A percentile compares a stretch with the other conserved stretches of the same genome.
These are phyloP conservation scores for Stenchaetothrips biformis DNA, from an alignment of 2,888 invertebrate species.

Conservation along the genomic window DNA sequence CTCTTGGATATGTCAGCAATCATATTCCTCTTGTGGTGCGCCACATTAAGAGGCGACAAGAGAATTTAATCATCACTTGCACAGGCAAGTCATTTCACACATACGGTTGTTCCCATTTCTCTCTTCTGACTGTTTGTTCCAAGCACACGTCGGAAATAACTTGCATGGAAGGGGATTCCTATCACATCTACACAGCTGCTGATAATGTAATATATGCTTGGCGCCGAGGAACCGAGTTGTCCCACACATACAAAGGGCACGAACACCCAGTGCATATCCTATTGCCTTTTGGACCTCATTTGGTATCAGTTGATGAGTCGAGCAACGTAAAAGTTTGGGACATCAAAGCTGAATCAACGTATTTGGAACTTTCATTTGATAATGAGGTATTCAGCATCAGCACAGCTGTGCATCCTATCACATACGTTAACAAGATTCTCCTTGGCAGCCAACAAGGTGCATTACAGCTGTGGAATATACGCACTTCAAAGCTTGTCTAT, in stretches of 20 bases:
- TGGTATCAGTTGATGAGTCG: constrained; percentile 76
- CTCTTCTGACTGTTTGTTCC: constrained; percentile 76
- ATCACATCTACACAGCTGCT: constrained; percentile 72
- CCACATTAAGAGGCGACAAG: constrained; percentile 77
- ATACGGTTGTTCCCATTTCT: constrained; percentile 77
- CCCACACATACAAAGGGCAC: constrained; percentile 76
- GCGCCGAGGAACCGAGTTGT: constrained; percentile 78
- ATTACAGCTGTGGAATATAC: constrained; percentile 87
- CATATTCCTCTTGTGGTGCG: constrained; percentile 80
- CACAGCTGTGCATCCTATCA: constrained; percentile 83
- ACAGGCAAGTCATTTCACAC: constrained; percentile 90
- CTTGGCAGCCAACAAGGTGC: constrained; percentile 80
- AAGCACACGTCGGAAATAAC: constrained; percentile 74
- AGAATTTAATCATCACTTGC: constrained; percentile 82
- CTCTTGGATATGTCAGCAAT: constrained; percentile 89
- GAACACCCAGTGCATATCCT: constrained; percentile 65
- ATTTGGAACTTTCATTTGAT: constrained; percentile 64
- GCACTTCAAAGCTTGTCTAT: constrained; percentile 67
- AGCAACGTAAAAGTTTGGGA: constrained; percentile 80
- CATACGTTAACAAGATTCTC: constrained; percentile 90
- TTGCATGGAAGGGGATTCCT: constrained; percentile 69
- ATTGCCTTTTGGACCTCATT: constrained; percentile 78
- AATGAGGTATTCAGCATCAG: constrained; percentile 69
- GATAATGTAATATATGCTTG: constrained; percentile 77
- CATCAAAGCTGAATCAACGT: constrained; percentile 65